Conservation (phyloP, 2,797 vertebrate genomes). For the Distichodus sexfasciatus region DNA sequence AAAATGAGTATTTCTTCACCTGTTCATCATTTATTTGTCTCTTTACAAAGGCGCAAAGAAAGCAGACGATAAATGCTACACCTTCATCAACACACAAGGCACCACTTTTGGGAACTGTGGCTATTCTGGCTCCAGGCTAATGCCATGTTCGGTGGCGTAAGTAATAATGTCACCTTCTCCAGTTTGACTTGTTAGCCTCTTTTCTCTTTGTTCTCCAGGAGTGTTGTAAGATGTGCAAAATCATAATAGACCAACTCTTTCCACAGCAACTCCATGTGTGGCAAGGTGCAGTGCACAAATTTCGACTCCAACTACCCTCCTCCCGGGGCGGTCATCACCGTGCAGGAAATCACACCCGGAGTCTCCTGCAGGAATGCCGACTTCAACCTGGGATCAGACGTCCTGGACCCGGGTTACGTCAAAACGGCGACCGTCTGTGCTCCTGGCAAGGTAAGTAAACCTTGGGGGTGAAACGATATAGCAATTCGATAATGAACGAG, state of each 20-base stretch:
- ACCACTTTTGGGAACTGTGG: constrained; percentile 85
- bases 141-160: constrained; percentile 76
- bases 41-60: constrained; percentile 73
- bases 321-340: constrained; percentile 54
- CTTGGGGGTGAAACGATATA: not conserved
- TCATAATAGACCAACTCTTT: not conserved
- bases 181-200: too few species aligned
- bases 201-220: not conserved
- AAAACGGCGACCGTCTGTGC: constrained; percentile 79
- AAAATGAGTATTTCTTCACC: constrained; percentile 7
- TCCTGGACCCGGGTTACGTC: constrained; percentile 84
- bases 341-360: constrained; percentile 25
- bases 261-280: constrained; percentile 80
- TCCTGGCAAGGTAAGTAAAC: constrained; percentile 71
- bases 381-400: constrained; percentile 80
- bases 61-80: constrained; percentile 78
- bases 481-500: too few species aligned
- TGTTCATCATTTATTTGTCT: not conserved
- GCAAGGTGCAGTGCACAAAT: constrained; percentile 85
- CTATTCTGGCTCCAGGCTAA: constrained; percentile 23
- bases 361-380: constrained; percentile 76
- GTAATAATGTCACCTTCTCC: too few species aligned
- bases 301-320: constrained; percentile 63
- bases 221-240: not conserved
- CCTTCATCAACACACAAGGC: constrained; percentile 70